Evolutionary conservation across 1,140 invertebrate species (phyloP).

Genomic region (Limonius californicus): DNA sequence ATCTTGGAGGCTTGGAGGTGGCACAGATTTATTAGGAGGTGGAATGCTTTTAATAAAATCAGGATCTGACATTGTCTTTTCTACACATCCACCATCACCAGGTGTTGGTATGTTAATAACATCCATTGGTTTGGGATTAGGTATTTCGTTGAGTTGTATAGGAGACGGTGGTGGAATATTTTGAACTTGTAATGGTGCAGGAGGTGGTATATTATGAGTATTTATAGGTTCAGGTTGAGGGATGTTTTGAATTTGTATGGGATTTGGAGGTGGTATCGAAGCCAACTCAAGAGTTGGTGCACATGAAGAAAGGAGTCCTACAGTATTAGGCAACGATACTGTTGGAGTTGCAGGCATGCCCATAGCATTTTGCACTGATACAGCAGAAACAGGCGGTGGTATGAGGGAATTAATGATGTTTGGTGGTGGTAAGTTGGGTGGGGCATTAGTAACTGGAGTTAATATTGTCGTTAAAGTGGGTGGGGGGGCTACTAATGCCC

Average conservation of each 20-base stretch:
- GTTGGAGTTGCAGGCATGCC: conserved; percentile 20
- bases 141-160: conserved; percentile 45
- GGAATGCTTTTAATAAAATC: conserved; percentile 46
- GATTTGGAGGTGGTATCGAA: conserved; percentile 45
- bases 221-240: conserved; percentile 45
- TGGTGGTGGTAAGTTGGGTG: conserved; percentile 14
- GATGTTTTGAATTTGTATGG: conserved; percentile 47
- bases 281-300: conserved; percentile 36
- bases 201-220: conserved; percentile 48
- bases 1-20: conserved; percentile 40
- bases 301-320: conserved; percentile 23
- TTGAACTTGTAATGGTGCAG: conserved; percentile 50
- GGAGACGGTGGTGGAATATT: conserved; percentile 51
- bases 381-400: conserved; percentile 44
- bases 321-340: conserved; percentile 34
- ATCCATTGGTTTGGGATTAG: conserved; percentile 45
- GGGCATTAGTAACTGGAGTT: conserved; percentile 7
- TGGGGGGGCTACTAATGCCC: conserved; percentile 22
- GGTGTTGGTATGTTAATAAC: conserved; percentile 45
- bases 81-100: conserved; percentile 35
- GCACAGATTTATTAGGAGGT: conserved; percentile 45
- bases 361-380: conserved; percentile 24
- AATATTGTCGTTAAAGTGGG: conserved; percentile 28
- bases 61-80: conserved; percentile 34
- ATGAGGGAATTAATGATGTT: conserved; percentile 41